These are phyloP conservation scores for Osmoderma eremita DNA, from an alignment of 2,888 invertebrate species.

Conservation along the genomic window DNA sequence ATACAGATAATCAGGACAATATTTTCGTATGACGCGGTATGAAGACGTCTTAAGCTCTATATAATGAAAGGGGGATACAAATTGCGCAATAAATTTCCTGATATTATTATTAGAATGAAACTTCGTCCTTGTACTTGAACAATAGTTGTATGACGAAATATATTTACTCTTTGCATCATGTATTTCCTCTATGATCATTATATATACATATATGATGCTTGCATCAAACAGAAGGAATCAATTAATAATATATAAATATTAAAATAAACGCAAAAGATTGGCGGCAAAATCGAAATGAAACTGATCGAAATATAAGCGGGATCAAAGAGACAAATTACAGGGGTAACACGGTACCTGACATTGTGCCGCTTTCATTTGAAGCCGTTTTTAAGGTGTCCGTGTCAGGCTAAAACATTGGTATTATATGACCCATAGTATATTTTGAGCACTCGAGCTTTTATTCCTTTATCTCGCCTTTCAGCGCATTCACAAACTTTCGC, in stretches of 20 bases:
- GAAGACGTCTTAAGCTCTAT: constrained; percentile 30
- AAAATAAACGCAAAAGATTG: background rate
- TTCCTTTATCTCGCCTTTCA: constrained; percentile 65
- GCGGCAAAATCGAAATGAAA: constrained; percentile 7
- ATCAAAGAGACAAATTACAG: constrained; percentile 27
- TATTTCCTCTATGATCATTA: no score
- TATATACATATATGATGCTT: no score
- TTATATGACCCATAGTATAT: constrained; percentile 59
- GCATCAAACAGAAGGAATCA: background rate
- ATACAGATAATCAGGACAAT: constrained; percentile 50
- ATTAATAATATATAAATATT: background rate
- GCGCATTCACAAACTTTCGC: constrained; percentile 61
- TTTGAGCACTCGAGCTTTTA: constrained; percentile 60
- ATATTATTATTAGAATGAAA: no score
- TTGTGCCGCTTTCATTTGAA: constrained; percentile 33
- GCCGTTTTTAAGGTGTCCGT: constrained; percentile 40
- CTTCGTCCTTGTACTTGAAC: no score
- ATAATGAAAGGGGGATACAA: constrained; percentile 8
- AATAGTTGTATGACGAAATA: no score
- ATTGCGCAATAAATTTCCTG: constrained; percentile 15
- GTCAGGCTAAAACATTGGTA: constrained; percentile 48
- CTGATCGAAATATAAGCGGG: background rate
- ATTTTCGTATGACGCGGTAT: constrained; percentile 41
- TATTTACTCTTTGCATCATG: no score
- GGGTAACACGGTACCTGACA: constrained; percentile 15